Evolutionary conservation across 30 jellyfish, hydroid and myxozoan species (phyloP).

Genomic region (Turritopsis rubra): DNA sequence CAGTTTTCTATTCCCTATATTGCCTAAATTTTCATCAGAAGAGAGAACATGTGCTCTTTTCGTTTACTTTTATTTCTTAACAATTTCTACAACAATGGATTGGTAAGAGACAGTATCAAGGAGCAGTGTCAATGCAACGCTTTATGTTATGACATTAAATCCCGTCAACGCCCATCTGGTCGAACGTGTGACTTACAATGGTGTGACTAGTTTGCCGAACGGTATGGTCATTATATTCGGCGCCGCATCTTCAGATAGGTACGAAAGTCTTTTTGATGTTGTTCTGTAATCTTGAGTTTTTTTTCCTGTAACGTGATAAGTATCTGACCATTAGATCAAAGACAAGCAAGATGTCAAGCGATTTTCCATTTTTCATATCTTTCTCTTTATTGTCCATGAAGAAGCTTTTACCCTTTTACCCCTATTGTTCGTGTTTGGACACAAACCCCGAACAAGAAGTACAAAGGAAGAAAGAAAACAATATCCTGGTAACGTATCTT

Average conservation of each 20-base stretch:
- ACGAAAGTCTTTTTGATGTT: neutral
- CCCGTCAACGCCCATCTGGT: conserved; percentile 48
- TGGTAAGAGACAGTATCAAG: conserved; percentile 86
- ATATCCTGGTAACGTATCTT: no score
- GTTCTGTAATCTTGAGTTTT: neutral
- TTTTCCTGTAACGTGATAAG: neutral
- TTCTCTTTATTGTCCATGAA: no score
- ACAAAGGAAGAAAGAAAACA: no score
- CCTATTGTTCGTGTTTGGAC: no score
- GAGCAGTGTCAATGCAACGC: conserved; percentile 76
- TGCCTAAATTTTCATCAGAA: no score
- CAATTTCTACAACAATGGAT: conserved; percentile 62
- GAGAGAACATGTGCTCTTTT: no score
- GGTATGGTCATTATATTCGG: conserved; percentile 80
- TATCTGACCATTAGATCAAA: neutral
- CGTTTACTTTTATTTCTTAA: conserved; percentile 24
- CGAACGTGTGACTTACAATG: conserved; percentile 53
- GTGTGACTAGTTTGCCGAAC: conserved; percentile 47
- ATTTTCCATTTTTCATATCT: neutral
- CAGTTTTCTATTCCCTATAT: no score
- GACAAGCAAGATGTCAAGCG: neutral
- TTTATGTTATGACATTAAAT: conserved; percentile 54
- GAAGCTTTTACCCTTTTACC: no score
- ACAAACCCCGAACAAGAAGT: no score
- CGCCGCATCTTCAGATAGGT: conserved; percentile 50